Evolutionary conservation across 2,797 vertebrate species (phyloP).

Genomic region (Pogonophryne albipinna): DNA sequence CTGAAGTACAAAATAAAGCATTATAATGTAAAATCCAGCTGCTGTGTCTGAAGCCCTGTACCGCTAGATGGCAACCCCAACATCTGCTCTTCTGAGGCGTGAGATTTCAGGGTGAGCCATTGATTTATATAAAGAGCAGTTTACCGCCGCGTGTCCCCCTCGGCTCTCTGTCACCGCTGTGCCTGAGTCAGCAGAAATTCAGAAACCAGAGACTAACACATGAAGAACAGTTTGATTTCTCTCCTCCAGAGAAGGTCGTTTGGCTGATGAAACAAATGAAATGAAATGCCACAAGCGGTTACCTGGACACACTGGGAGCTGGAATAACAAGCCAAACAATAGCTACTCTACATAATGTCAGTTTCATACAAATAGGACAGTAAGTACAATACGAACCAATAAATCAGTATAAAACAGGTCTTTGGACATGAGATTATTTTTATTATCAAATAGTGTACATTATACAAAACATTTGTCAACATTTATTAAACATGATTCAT

Average conservation of each 20-base stretch:
- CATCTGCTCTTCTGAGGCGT: constrained; percentile 45
- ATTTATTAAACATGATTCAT: background rate
- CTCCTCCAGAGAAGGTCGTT: background rate
- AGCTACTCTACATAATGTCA: background rate
- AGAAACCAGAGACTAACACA: background rate
- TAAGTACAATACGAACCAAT: background rate
- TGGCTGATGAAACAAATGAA: background rate
- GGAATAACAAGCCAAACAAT: background rate
- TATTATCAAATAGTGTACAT: background rate
- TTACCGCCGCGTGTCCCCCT: constrained; percentile 34
- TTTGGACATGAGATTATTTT: constrained; percentile 30
- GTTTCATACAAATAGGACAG: background rate
- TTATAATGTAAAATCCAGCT: constrained; percentile 35
- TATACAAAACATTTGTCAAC: background rate
- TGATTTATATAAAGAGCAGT: constrained; percentile 53
- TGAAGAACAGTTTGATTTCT: background rate
- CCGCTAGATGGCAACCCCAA: constrained; percentile 69
- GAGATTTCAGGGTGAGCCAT: constrained; percentile 36
- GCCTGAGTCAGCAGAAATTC: constrained; percentile 57
- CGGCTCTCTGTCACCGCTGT: constrained; percentile 31
- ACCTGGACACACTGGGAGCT: background rate
- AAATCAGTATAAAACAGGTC: background rate
- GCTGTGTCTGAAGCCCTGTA: constrained; percentile 23
- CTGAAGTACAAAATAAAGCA: constrained; percentile 34
- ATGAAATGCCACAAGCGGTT: background rate